A percentile compares a stretch with the other conserved stretches of the same genome.
phyloP scores from a whole-genome alignment of 2,113 vertebrate genomes.

The Colinus virginianus region DNA sequence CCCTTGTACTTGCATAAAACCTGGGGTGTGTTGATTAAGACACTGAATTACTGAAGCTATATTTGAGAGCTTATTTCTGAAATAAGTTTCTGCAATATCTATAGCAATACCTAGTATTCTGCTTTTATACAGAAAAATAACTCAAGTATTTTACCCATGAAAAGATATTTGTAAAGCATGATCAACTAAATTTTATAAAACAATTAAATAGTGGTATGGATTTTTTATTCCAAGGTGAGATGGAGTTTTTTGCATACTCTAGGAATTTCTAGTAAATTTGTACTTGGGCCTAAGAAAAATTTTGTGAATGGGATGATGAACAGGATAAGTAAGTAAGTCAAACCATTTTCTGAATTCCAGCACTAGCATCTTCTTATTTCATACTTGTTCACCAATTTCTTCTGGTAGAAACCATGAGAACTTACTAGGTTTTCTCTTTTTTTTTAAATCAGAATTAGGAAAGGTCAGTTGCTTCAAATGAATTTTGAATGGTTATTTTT shows the following conservation, averaged over 20 bases:
- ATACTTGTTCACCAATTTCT: not conserved
- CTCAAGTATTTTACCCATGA: not conserved
- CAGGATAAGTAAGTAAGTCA: not conserved
- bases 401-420: not conserved
- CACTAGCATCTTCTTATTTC: not conserved
- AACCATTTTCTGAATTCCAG: not conserved
- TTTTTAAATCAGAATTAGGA: not conserved
- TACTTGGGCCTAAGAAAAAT: not conserved
- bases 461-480: not conserved
- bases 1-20: not conserved
- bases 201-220: rapidly evolving
- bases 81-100: not conserved
- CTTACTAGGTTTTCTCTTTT: not conserved
- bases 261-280: not conserved
- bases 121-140: not conserved
- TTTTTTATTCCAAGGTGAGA: not conserved
- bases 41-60: not conserved
- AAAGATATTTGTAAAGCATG: not conserved
- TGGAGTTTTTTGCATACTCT: not conserved
- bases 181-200: not conserved
- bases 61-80: not conserved
- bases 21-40: not conserved
- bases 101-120: not conserved
- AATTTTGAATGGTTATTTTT: not conserved
- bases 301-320: not conserved